Percentiles rank a stretch among this genome's conserved stretches.
These are phyloP conservation scores for Chromobotia macracanthus DNA, from an alignment of 2,797 vertebrate species.

Conservation along the genomic window DNA sequence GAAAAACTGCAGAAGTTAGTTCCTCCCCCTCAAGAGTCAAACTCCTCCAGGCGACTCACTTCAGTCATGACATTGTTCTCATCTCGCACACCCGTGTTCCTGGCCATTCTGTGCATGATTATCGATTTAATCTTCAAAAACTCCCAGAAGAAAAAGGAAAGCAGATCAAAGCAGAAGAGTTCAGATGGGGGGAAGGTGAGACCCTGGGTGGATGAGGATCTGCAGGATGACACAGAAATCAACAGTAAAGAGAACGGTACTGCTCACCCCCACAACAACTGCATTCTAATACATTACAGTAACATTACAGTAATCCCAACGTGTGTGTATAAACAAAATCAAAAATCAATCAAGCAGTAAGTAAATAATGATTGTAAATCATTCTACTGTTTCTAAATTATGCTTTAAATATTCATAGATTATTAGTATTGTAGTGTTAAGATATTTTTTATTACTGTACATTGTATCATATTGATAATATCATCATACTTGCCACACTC, in stretches of 20 bases:
- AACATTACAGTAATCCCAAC: neutral
- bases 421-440: too few relatives aligned
- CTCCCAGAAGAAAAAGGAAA: constrained; percentile 38
- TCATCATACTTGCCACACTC: neutral
- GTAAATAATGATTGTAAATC: neutral
- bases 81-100: constrained; percentile 81
- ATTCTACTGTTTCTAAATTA: neutral
- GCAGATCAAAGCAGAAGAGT: constrained; percentile 29
- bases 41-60: neutral
- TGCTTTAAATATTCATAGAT: too few relatives aligned
- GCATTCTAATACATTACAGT: too few relatives aligned
- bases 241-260: constrained; percentile 77
- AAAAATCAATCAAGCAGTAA: too few relatives aligned
- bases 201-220: constrained; percentile 87
- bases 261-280: neutral
- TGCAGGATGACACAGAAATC: constrained; percentile 80
- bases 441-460: too few relatives aligned
- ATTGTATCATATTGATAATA: neutral
- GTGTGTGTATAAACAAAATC: neutral
- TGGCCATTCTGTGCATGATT: constrained; percentile 81
- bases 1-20: neutral
- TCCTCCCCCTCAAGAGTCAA: constrained; percentile 7
- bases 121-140: constrained; percentile 78
- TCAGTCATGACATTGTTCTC: constrained; percentile 80
- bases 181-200: constrained; percentile 26